phyloP scores from a whole-genome alignment of 2,888 invertebrate species.

The Eurois occulta region DNA sequence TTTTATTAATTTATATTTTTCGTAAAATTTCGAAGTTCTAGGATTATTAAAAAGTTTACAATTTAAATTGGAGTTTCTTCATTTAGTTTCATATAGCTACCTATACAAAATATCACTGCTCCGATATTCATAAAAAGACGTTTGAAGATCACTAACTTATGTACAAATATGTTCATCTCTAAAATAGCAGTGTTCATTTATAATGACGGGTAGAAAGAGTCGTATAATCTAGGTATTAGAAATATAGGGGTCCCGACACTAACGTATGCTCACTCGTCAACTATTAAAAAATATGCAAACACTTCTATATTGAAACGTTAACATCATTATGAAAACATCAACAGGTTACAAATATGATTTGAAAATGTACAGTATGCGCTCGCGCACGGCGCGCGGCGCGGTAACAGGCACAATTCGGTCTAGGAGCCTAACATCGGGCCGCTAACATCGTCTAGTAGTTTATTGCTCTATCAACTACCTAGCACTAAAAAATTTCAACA shows the following conservation, averaged over 20 bases:
- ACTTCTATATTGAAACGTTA: slow-evolving; percentile 66
- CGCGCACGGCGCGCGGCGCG: slow-evolving; percentile 66
- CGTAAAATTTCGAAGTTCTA: slow-evolving; percentile 77
- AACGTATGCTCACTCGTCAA: slow-evolving; percentile 74
- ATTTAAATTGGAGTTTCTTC: slow-evolving; percentile 73
- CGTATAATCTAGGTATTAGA: slow-evolving; percentile 71
- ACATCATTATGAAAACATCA: slow-evolving; percentile 71
- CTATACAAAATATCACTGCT: slow-evolving; percentile 89
- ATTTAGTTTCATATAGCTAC: slow-evolving; percentile 78
- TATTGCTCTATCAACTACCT: slow-evolving; percentile 85
- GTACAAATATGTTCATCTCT: slow-evolving; percentile 83
- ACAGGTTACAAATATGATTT: slow-evolving; percentile 73
- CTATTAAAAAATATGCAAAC: slow-evolving; percentile 69
- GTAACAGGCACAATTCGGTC: slow-evolving; percentile 81
- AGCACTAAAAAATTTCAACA: slow-evolving; percentile 83
- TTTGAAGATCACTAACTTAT: slow-evolving; percentile 80
- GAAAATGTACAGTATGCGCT: slow-evolving; percentile 65
- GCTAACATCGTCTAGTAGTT: slow-evolving; percentile 71
- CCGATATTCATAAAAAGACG: slow-evolving; percentile 84
- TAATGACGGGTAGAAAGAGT: slow-evolving; percentile 70
- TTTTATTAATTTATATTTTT: slow-evolving; percentile 50
- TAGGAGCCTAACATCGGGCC: slow-evolving; percentile 76
- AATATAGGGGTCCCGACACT: slow-evolving; percentile 74
- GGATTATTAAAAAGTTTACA: slow-evolving; percentile 77
- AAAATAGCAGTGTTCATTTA: slow-evolving; percentile 81